Base-by-base conservation (phyloP, 2,888 invertebrate genomes). In the Phengaris alcon region DNA sequence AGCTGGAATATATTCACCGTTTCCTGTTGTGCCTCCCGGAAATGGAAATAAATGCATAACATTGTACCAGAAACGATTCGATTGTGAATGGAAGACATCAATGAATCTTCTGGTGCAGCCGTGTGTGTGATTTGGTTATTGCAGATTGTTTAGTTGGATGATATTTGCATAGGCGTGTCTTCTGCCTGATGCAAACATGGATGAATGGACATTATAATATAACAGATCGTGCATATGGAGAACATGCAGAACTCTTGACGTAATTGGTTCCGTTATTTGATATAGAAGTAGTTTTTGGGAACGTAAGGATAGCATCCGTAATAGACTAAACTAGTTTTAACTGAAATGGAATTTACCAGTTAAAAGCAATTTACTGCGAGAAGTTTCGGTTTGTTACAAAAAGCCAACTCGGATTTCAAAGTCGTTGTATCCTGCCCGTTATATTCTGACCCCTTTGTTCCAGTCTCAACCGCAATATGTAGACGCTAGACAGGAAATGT, bases 41-140 rank as follows among this genome's bases (percentile, higher is more conserved):
- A 64, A 35, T 64, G 35, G 12, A 35, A 64, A 64, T 64, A 64
- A 64, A 64, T 64, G 64, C 64, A 64, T 64, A 44, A 44, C 12
- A 44, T 64, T 64, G 64, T 44, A 64, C 64, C 64, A 44, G 64
- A 64, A 44, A 64, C 64, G 12, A 44, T 64, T 6, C 35, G 6
- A 64, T 64, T 35, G 64, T 59, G 22, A 59, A 59, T 59, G 59
- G 22, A 59, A 59, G 64, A 44, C 12, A 64, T 64, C 35, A 44
- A 64, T 44, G 13, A 35, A 64, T 64, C 35, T 64, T 64, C 64
- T 12, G 64, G 64, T 44, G 64, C 35, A 64, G 35, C 13, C 64
- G 64, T 35, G 64, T 64, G 64, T 64, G 64, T 64, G 6, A 64
- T 64, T 64, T 64, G 64, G 35, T 64, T 64, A 64, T 35, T 64